These are phyloP conservation scores for Drosophila neonasuta DNA, from an alignment of 2,888 invertebrate species.

Conservation along the genomic window DNA sequence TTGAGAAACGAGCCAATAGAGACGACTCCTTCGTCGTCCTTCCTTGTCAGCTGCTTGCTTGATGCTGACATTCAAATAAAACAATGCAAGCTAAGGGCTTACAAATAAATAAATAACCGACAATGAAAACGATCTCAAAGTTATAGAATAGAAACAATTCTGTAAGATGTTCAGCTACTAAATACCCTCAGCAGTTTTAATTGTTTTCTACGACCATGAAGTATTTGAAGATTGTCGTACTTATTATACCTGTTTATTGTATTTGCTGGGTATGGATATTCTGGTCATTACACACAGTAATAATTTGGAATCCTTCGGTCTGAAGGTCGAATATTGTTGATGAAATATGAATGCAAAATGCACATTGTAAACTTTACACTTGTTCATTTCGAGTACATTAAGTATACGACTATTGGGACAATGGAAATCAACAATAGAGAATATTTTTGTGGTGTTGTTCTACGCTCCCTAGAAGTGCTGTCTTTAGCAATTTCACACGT, in stretches of 20 bases:
- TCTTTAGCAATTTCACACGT: constrained; percentile 68
- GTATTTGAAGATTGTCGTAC: not conserved
- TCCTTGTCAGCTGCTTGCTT: constrained; percentile 12
- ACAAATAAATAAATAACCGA: constrained; percentile 25
- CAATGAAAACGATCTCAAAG: constrained; percentile 2
- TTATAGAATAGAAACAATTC: not conserved
- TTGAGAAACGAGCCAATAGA: not conserved
- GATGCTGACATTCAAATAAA: not conserved
- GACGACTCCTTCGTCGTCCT: constrained; percentile 17
- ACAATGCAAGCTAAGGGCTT: constrained; percentile 22
- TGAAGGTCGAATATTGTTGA: constrained; percentile 10
- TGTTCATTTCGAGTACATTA: not conserved
- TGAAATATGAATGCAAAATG: constrained; percentile 17
- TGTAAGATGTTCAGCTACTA: not conserved
- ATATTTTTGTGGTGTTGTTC: not conserved
- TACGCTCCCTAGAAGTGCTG: constrained; percentile 12
- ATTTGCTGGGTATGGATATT: not conserved
- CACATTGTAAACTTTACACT: constrained; percentile 1
- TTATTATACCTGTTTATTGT: not conserved
- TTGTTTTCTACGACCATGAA: no score
- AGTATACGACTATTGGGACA: not conserved
- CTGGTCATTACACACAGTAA: constrained; percentile 3
- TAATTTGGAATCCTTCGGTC: not conserved
- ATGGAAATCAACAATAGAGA: constrained; percentile 8
- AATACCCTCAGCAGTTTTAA: constrained; percentile 3